Evolutionary conservation across 2,797 vertebrate genomes (phyloP).

Genomic region (Pelobates cultripes): DNA sequence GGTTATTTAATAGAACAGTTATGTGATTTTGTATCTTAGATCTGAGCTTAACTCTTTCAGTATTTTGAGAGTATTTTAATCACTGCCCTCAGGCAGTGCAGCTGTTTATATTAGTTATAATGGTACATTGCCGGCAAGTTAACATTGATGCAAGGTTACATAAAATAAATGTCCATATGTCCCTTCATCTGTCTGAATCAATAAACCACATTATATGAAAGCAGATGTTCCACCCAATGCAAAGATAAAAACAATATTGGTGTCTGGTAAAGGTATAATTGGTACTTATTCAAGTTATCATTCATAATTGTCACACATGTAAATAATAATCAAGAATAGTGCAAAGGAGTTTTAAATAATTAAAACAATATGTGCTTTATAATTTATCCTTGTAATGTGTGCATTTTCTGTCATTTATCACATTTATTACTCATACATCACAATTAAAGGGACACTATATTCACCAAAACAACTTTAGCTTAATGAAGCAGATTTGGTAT

Average conservation of each 20-base stretch:
- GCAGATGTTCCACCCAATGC: constrained; percentile 5
- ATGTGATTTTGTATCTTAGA: not conserved
- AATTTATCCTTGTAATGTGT: no score
- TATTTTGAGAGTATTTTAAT: not conserved
- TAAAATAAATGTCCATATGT: constrained; percentile 13
- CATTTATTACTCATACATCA: no score
- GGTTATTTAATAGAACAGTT: not conserved
- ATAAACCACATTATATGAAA: constrained; percentile 11
- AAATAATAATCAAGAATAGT: no score
- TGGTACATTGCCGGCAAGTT: not conserved
- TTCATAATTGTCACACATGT: not conserved
- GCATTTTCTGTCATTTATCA: no score
- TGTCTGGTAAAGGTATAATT: not conserved
- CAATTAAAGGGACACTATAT: no score
- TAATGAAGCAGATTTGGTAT: no score
- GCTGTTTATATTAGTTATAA: constrained; percentile 6
- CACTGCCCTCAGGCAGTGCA: constrained; percentile 7
- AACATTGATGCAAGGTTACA: not conserved
- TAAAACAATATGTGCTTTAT: no score
- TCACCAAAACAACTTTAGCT: no score
- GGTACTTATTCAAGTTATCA: not conserved
- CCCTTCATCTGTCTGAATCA: constrained; percentile 7
- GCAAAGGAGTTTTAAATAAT: no score
- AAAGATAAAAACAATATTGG: not conserved
- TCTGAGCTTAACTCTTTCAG: not conserved